Percentiles rank a stretch among this genome's conserved stretches.
These are phyloP conservation scores for Branchipolynoe longqiensis DNA, from an alignment of 2,888 invertebrate species.

Conservation along the genomic window DNA sequence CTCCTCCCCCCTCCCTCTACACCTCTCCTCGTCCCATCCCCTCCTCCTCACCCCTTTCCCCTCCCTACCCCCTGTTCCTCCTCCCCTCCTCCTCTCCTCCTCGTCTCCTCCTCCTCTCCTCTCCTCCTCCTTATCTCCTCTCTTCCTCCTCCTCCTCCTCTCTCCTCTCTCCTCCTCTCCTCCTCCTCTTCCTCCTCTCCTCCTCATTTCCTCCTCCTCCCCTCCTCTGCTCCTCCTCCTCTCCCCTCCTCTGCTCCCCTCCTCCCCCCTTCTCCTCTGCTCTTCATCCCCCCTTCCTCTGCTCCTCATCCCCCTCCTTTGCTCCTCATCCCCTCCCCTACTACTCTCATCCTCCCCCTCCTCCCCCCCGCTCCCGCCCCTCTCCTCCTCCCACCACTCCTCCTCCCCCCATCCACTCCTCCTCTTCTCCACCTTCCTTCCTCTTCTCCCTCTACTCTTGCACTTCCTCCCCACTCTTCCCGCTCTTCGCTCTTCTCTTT, in stretches of 20 bases:
- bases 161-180: not conserved
- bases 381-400: not conserved
- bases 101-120: not conserved
- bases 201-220: not conserved
- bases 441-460: constrained; percentile 4
- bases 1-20: not conserved
- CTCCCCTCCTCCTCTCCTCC: not conserved
- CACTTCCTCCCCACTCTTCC: constrained; percentile 16
- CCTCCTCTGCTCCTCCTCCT: not conserved
- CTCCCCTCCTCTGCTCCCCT: not conserved
- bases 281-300: not conserved
- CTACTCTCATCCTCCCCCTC: constrained; percentile 31
- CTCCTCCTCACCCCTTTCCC: not conserved
- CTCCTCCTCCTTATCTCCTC: not conserved
- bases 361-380: no score
- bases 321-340: not conserved
- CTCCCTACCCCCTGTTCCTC: not conserved
- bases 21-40: not conserved
- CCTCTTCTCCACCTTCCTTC: not conserved
- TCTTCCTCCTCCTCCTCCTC: not conserved
- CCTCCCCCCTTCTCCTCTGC: not conserved
- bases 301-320: not conserved
- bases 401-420: not conserved
- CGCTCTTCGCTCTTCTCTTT: no score
- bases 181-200: not conserved